Percentiles rank a stretch among this genome's conserved stretches.
phyloP scores from a whole-genome alignment of 2,888 invertebrate genomes.

The Amaurobius ferox region DNA sequence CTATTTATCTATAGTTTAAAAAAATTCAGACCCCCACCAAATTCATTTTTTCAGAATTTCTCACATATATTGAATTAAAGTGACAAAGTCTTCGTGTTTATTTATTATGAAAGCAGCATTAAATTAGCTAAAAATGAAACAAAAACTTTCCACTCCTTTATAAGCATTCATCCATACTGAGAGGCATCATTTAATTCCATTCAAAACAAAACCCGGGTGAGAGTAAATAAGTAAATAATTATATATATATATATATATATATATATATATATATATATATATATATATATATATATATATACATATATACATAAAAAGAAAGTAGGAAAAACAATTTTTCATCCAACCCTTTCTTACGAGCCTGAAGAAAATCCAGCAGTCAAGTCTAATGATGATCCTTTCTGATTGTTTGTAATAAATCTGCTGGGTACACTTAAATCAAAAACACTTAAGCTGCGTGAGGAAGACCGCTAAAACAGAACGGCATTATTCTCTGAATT shows the following conservation, averaged over 20 bases:
- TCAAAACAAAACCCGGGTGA: constrained; percentile 10
- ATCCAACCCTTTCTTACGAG: constrained; percentile 45
- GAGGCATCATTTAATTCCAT: constrained; percentile 25
- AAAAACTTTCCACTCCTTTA: constrained; percentile 5
- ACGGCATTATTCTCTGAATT: constrained; percentile 38
- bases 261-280: no score
- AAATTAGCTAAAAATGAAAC: no score
- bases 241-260: no score
- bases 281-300: no score
- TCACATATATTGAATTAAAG: no score
- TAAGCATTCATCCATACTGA: background rate
- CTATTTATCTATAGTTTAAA: no score
- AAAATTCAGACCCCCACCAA: no score
- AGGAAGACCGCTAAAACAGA: constrained; percentile 23
- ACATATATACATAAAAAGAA: constrained; percentile 10
- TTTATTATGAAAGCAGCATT: no score
- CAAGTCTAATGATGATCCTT: constrained; percentile 40
- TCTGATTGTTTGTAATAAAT: constrained; percentile 60
- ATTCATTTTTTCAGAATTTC: no score
- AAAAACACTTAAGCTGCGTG: constrained; percentile 50
- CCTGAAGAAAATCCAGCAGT: constrained; percentile 49
- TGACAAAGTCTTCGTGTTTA: no score
- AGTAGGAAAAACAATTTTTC: constrained; percentile 38
- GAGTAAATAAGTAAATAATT: constrained; percentile 21
- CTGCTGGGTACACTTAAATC: constrained; percentile 46